phyloP scores from a whole-genome alignment of 2,888 invertebrate genomes.

The Pandemis cinnamomeana region DNA sequence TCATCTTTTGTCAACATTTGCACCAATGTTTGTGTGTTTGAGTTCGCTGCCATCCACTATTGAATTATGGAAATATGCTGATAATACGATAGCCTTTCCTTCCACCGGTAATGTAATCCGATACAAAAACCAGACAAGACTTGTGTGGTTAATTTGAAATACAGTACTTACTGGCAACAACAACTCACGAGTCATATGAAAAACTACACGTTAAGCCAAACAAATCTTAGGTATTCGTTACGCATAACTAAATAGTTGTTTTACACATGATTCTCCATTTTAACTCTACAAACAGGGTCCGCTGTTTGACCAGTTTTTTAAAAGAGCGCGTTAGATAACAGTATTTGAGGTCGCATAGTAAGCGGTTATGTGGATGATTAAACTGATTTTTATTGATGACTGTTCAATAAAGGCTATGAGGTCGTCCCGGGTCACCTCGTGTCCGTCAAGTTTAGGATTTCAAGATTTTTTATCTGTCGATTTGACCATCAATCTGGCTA shows the following conservation, averaged over 20 bases:
- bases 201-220: constrained; percentile 17
- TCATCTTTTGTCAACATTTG: constrained; percentile 61
- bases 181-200: background rate
- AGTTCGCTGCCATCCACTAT: constrained; percentile 16
- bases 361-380: constrained; percentile 44
- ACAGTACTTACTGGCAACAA: background rate
- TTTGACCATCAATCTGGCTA: constrained; percentile 35
- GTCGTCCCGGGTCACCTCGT: constrained; percentile 56
- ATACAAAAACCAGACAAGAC: constrained; percentile 12
- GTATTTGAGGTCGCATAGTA: constrained; percentile 33
- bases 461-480: constrained; percentile 26
- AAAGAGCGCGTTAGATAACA: constrained; percentile 33
- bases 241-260: constrained; percentile 47
- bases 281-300: constrained; percentile 49
- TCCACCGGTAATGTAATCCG: constrained; percentile 31
- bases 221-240: constrained; percentile 52
- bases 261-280: constrained; percentile 54
- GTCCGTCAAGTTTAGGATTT: constrained; percentile 56
- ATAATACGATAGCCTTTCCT: constrained; percentile 22
- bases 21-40: constrained; percentile 51
- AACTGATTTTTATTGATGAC: constrained; percentile 54
- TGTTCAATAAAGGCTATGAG: constrained; percentile 56
- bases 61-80: constrained; percentile 41
- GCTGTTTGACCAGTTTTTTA: constrained; percentile 37
- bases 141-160: constrained; percentile 29